Percentiles rank a stretch among this genome's conserved stretches.
Conservation (phyloP, 2,888 invertebrate species). For the Desoria tigrina region DNA sequence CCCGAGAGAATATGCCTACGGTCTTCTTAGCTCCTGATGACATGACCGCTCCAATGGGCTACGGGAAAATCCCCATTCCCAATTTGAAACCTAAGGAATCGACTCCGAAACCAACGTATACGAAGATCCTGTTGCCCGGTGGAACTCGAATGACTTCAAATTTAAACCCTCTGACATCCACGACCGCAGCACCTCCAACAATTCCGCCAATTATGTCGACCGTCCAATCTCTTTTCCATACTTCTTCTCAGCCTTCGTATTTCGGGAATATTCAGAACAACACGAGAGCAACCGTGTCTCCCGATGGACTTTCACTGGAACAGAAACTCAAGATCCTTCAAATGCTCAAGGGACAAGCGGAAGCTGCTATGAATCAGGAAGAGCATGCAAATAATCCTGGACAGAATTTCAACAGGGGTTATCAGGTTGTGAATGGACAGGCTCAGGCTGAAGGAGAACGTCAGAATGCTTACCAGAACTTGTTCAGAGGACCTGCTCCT, state of each 20-base stretch:
- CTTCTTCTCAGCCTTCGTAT: background rate
- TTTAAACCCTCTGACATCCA: slow-evolving; percentile 21
- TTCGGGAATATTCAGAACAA: slow-evolving; percentile 22
- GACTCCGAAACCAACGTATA: slow-evolving; percentile 45
- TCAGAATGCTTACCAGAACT: background rate
- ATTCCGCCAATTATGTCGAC: background rate
- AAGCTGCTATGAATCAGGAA: slow-evolving; percentile 16
- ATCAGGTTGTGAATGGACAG: background rate
- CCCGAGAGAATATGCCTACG: slow-evolving; percentile 42
- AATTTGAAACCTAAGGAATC: slow-evolving; percentile 43
- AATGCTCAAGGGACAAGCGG: slow-evolving; percentile 31
- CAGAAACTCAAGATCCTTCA: slow-evolving; percentile 48
- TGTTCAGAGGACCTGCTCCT: slow-evolving; percentile 38
- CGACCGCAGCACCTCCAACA: slow-evolving; percentile 19
- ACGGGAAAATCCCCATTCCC: slow-evolving; percentile 52
- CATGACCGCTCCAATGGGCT: slow-evolving; percentile 46
- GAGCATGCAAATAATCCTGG: background rate
- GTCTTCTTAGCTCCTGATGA: slow-evolving; percentile 53
- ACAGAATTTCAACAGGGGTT: background rate
- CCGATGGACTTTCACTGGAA: slow-evolving; percentile 37
- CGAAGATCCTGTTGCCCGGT: slow-evolving; percentile 49
- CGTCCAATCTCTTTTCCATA: background rate
- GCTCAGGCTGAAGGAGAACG: slow-evolving; percentile 5
- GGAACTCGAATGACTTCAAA: slow-evolving; percentile 38
- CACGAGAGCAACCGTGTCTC: slow-evolving; percentile 23